Evolutionary conservation across 64 coral and sea anemone genomes (phyloP).

Genomic region (Actinia tenebrosa): DNA sequence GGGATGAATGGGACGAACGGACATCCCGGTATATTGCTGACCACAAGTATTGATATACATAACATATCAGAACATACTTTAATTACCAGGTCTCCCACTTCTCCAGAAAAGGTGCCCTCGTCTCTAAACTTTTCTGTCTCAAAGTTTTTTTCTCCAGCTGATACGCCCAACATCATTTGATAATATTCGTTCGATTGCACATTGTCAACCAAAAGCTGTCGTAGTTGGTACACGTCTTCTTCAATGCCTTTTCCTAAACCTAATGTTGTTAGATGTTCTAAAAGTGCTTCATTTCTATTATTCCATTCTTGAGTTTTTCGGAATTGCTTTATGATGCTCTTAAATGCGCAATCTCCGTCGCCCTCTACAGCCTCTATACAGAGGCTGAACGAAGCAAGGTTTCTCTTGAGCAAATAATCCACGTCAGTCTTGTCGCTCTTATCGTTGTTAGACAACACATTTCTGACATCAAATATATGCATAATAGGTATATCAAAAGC

Average conservation of each 20-base stretch:
- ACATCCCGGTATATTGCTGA: neutral
- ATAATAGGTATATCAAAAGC: conserved; percentile 13
- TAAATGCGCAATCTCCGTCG: conserved; percentile 44
- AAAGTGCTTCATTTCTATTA: neutral
- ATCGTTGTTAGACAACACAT: neutral
- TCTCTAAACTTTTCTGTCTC: conserved; percentile 39
- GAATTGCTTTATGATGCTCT: conserved; percentile 2
- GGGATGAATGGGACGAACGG: conserved; percentile 31
- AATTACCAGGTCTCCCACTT: conserved; percentile 30
- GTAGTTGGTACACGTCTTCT: conserved; percentile 5
- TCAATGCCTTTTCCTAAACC: neutral
- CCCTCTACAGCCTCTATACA: neutral
- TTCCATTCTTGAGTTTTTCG: neutral
- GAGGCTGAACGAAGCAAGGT: conserved; percentile 7
- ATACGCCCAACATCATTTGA: neutral
- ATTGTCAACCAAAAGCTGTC: neutral
- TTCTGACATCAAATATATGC: neutral
- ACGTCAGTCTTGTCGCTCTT: neutral
- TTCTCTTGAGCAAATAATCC: neutral
- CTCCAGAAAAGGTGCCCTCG: conserved; percentile 20
- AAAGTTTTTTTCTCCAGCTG: neutral
- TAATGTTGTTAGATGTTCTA: neutral
- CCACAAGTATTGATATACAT: conserved; percentile 6
- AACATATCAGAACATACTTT: conserved; percentile 26
- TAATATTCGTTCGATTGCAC: conserved; percentile 34